Conservation (phyloP, 2,888 invertebrate genomes). For the Melanostoma scalare region DNA sequence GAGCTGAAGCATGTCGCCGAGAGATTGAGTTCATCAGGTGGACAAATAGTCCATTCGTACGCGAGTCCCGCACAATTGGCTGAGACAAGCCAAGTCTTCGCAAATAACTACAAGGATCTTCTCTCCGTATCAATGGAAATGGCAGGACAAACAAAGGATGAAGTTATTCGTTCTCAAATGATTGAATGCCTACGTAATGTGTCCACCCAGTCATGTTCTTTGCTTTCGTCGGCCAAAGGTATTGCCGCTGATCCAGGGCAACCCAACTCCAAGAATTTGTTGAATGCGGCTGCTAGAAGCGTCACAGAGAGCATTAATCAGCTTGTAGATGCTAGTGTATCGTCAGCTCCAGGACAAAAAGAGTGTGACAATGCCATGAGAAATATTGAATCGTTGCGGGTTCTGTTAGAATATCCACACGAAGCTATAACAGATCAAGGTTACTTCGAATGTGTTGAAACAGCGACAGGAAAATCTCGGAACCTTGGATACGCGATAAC, state of each 20-base stretch:
- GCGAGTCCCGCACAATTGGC: constrained; percentile 88
- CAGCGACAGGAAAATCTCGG: constrained; percentile 94
- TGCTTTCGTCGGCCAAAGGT: constrained; percentile 93
- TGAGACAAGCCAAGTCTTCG: constrained; percentile 89
- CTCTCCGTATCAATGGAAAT: constrained; percentile 92
- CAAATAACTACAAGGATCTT: constrained; percentile 89
- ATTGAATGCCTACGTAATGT: constrained; percentile 93
- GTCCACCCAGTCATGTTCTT: constrained; percentile 92
- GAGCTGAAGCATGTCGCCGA: constrained; percentile 93
- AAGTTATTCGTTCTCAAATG: constrained; percentile 90
- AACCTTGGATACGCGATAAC: constrained; percentile 95
- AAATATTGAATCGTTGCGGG: constrained; percentile 92
- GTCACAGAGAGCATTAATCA: constrained; percentile 97
- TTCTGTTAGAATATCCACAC: constrained; percentile 91
- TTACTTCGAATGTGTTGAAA: constrained; percentile 96
- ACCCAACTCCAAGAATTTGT: constrained; percentile 94
- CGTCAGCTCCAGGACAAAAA: constrained; percentile 96
- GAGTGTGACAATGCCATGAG: constrained; percentile 98
- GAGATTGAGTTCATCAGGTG: constrained; percentile 91
- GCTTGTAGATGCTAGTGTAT: constrained; percentile 88
- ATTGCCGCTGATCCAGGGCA: constrained; percentile 94
- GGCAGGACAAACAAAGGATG: constrained; percentile 91
- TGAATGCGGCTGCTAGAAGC: constrained; percentile 93
- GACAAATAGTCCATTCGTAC: constrained; percentile 91
- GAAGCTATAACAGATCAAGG: constrained; percentile 94